Evolutionary conservation across 2,888 invertebrate genomes (phyloP), one percentile per base, ranked within the genome.

Genomic region (Dryocosmus kuriphilus): DNA sequence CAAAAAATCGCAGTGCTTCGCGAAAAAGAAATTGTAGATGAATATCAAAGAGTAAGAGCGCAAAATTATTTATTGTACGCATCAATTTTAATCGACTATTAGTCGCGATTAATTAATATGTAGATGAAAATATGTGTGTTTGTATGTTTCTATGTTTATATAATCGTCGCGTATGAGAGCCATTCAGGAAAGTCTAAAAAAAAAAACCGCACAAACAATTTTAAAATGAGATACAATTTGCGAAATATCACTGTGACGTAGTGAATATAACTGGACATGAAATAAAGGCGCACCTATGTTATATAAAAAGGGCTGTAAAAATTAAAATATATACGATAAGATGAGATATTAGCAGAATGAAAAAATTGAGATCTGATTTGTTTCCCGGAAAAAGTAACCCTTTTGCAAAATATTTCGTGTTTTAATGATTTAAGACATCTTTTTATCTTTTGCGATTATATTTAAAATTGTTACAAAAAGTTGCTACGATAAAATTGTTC

Each of bases 141-240:
- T 89, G 89, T 89, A 89, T 89, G 89, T 89, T 89, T 89, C 89
- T 89, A 89, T 89, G 89, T 89, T 89, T 89, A 89, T 89, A 89
- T 89, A 89, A 88, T 87, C 83, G 83, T 85, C 85, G 85, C 85
- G 85, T 84, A 85, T 84, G 87, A 87, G 80, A 83, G 85, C 82
- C 82, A 81, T 82, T 81, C 82, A 79, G 82, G 84, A 83, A 85
- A 83, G 73, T 81, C 81, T 81, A 76, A 61, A 78, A 82, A 77
- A 55, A 24, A 81, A 77, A 55, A 24, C 14, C 65, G 65, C 65
- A 67, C 8, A 51, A 51, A 24, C 22, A 38, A 65, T 65, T 41
- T 65, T 6, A 46, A 67, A 24, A 46, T 46, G 32, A 75, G 30
- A 77, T 61, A 57, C 35, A 9, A 71, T 22, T 46, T 19, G 16